These are phyloP conservation scores for Macroglossus sobrinus DNA, from an alignment of 2,113 vertebrate species.

Conservation along the genomic window DNA sequence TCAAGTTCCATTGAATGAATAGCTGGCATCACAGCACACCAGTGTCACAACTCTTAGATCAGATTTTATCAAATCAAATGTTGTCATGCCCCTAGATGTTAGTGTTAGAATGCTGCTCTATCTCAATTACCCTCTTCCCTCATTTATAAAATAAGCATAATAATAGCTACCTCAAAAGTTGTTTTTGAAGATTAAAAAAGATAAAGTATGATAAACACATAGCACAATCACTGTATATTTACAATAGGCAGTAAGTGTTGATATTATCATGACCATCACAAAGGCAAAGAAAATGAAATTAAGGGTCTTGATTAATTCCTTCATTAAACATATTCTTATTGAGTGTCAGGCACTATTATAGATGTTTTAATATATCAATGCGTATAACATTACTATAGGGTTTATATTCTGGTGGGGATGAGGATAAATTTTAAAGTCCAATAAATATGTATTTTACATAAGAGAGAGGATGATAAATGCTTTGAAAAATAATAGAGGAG, in stretches of 20 bases:
- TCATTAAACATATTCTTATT: not conserved
- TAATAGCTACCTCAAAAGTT: not conserved
- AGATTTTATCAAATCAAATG: not conserved
- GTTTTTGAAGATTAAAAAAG: not conserved
- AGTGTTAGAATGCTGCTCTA: not conserved
- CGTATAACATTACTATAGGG: not conserved
- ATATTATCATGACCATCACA: not conserved
- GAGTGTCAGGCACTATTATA: not conserved
- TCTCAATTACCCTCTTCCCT: not conserved
- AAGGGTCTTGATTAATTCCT: not conserved
- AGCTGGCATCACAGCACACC: not conserved
- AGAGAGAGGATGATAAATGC: not conserved
- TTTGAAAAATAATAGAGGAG: not conserved
- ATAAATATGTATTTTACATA: not conserved
- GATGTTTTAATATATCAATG: not conserved
- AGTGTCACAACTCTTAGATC: not conserved
- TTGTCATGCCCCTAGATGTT: not conserved
- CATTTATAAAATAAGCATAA: not conserved
- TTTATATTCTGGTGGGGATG: not conserved
- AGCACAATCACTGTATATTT: not conserved
- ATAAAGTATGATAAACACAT: not conserved
- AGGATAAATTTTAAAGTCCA: not conserved
- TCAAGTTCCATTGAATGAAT: not conserved
- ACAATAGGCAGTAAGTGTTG: not conserved
- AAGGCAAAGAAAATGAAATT: not conserved